These are phyloP conservation scores for Schizopygopsis pylzovi DNA, from an alignment of 2,797 vertebrate species.

Conservation along the genomic window DNA sequence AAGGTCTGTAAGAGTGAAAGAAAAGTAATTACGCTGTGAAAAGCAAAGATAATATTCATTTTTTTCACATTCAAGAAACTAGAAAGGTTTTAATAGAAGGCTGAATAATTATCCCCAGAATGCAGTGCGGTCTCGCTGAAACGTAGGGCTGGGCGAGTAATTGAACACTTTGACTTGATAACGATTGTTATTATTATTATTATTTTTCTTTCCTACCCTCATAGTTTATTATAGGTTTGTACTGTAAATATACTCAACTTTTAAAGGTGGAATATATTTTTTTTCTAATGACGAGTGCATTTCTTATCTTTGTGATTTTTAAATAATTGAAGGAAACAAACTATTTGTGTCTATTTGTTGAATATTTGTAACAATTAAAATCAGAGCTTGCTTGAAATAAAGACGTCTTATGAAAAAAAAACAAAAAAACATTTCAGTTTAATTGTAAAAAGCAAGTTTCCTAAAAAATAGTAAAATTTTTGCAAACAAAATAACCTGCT, in stretches of 20 bases:
- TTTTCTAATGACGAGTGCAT: not conserved
- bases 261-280: not conserved
- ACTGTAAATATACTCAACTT: not conserved
- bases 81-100: not conserved
- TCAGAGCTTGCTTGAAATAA: not conserved
- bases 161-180: too few relatives aligned
- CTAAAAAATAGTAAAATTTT: too few relatives aligned
- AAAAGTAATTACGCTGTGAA: not conserved
- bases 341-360: not conserved
- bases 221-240: not conserved
- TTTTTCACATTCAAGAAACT: not conserved
- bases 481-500: too few relatives aligned
- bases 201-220: not conserved
- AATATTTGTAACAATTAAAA: not conserved
- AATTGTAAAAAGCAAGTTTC: too few relatives aligned
- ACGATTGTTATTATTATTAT: too few relatives aligned
- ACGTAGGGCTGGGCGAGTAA: not conserved
- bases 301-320: not conserved
- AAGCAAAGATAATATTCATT: not conserved
- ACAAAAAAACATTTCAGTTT: too few relatives aligned
- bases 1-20: constrained; percentile 83
- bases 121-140: not conserved
- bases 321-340: not conserved
- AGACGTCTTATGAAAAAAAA: not conserved
- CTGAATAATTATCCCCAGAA: not conserved